Evolutionary conservation across 2,888 invertebrate genomes (phyloP).

Genomic region (Eubasilissa splendida): DNA sequence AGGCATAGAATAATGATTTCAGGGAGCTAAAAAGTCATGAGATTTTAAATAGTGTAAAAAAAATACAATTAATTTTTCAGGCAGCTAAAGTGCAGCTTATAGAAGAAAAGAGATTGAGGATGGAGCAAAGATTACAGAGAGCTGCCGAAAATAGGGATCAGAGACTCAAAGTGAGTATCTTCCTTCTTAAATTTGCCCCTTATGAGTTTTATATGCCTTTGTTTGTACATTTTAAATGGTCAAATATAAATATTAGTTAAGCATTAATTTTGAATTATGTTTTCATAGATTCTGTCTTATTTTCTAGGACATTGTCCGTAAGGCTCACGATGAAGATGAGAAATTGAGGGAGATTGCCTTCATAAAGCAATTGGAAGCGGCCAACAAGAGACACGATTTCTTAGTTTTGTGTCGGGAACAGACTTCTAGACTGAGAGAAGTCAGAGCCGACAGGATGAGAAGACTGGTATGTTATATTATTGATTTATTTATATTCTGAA

Average conservation of each 20-base stretch:
- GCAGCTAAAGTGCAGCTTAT: constrained; percentile 89
- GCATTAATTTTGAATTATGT: not conserved
- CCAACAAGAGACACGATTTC: constrained; percentile 94
- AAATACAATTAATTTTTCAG: constrained; percentile 60
- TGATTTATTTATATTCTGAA: no score
- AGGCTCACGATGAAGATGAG: constrained; percentile 98
- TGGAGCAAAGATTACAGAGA: constrained; percentile 84
- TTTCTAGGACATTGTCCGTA: constrained; percentile 84
- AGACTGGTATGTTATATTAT: constrained; percentile 67
- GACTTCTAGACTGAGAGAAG: constrained; percentile 81
- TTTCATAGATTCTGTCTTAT: not conserved
- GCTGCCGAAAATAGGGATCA: constrained; percentile 93
- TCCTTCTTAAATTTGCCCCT: not conserved
- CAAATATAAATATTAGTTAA: not conserved
- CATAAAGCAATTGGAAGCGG: constrained; percentile 95
- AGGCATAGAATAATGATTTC: no score
- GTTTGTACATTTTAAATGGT: not conserved
- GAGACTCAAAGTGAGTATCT: constrained; percentile 73
- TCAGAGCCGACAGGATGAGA: constrained; percentile 89
- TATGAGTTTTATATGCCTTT: no score
- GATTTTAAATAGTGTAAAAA: no score
- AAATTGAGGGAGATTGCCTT: constrained; percentile 98
- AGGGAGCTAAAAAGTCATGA: no score
- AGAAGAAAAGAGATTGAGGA: constrained; percentile 83
- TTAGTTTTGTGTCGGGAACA: constrained; percentile 86